Base-by-base conservation (phyloP, 2,888 invertebrate genomes). In the Melieria picta region DNA sequence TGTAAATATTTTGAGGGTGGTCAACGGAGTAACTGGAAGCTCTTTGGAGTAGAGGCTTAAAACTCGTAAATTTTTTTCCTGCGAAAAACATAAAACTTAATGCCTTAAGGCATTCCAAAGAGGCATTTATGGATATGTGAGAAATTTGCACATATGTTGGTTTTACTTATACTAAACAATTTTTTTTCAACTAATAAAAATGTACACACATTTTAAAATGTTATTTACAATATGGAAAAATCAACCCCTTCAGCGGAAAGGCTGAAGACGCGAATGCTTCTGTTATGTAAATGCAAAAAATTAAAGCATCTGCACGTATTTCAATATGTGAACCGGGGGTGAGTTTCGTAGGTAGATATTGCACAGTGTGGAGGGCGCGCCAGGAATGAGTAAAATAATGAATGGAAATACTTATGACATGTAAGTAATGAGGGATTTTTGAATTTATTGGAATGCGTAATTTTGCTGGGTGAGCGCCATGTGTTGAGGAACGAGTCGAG, bases 301-400 rank as follows among this genome's bases (percentile, higher is more conserved):
- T 76, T 72, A 69, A 74, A 76, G 73, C 76, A 76, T 73, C 68
- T 76, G 76, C 76, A 74, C 72, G 74, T 67, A 69, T 65, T 71
- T 62, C 60, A 63, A 70, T 30, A 48, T 62, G 50, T 57, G n/a
- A 50, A 58, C 46, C 46, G n/a, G 7, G 46, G 16, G 47, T 63
- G 46, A 46, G 69, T 48, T 64, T 30, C 30, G 30, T 30, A 30
- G 30, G 30, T 30, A 30, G 30, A 3, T 30, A 30, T 3, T 30
- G 30, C 30, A 30, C 30, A 30, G 30, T 30, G 30, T 30, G 30
- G 30, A 30, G 30, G 30, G 30, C 3, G 30, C 30, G 7, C 10
- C 42, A 10, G 43, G 43, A 1, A 30, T 30, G 30, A 30, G 30
- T 30, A 30, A 30, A 30, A 30, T 30, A 30, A 30, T 30, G 30